Conservation (phyloP, 2,113 vertebrate genomes). For the Toxotes jaculatrix region DNA sequence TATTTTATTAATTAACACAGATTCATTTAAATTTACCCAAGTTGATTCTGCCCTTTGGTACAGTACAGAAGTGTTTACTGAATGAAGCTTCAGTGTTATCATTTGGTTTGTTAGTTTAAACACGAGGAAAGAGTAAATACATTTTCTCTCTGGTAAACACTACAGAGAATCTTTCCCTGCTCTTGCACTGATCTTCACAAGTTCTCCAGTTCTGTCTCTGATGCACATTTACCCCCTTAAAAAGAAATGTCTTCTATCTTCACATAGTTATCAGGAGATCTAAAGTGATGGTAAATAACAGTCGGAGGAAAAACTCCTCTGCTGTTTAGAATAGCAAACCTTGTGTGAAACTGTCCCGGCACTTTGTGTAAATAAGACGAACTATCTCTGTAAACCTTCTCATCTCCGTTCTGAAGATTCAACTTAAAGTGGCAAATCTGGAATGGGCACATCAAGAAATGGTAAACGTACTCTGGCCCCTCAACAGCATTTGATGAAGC, state of each 20-base stretch:
- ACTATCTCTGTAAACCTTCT: not conserved
- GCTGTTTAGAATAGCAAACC: not conserved
- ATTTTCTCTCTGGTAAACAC: not conserved
- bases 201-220: no score
- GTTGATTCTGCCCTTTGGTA: not conserved
- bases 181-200: no score
- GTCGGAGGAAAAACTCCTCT: not conserved
- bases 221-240: constrained; percentile 7
- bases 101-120: not conserved
- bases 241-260: not conserved
- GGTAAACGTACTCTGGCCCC: not conserved
- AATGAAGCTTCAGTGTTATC: not conserved
- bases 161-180: not conserved
- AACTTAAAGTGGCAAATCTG: not conserved
- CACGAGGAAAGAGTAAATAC: not conserved
- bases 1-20: not conserved
- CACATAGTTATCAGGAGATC: not conserved
- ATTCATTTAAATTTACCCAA: not conserved
- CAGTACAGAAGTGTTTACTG: not conserved
- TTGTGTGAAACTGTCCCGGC: not conserved
- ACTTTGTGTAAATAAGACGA: constrained; percentile 27
- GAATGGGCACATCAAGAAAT: not conserved
- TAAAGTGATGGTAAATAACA: not conserved
- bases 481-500: not conserved
- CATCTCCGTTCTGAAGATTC: not conserved